phyloP scores from a whole-genome alignment of 2,797 vertebrate genomes.

The Chrysocyon brachyurus region DNA sequence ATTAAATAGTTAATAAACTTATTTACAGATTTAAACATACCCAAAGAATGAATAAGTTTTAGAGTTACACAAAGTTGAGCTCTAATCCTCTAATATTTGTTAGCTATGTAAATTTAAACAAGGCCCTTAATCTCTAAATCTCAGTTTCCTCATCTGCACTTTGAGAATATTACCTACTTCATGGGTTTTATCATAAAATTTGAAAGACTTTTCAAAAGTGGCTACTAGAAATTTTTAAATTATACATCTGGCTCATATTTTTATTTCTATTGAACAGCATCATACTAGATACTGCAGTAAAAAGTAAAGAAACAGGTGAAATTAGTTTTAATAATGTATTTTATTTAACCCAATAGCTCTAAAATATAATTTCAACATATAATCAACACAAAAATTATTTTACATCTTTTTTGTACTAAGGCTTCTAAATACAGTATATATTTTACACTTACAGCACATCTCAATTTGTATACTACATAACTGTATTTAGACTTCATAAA shows the following conservation, averaged over 20 bases:
- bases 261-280: conserved; percentile 62
- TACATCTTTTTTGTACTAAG: conserved; percentile 52
- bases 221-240: conserved; percentile 35
- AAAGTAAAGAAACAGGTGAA: conserved; percentile 71
- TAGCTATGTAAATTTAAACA: conserved; percentile 54
- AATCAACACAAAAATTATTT: conserved; percentile 62
- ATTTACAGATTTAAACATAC: conserved; percentile 55
- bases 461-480: conserved; percentile 62
- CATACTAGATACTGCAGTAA: conserved; percentile 51
- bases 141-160: background rate
- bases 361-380: conserved; percentile 66
- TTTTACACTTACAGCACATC: conserved; percentile 52
- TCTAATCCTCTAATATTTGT: conserved; percentile 18
- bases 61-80: background rate
- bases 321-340: conserved; percentile 71
- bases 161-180: background rate
- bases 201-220: conserved; percentile 41
- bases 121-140: conserved; percentile 36
- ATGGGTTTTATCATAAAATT: conserved; percentile 13
- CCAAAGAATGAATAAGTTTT: conserved; percentile 42
- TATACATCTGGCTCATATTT: background rate
- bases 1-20: background rate
- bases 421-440: conserved; percentile 56
- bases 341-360: conserved; percentile 73
- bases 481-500: conserved; percentile 59